Percentiles rank a stretch among this genome's conserved stretches.
phyloP scores from a whole-genome alignment of 2,888 invertebrate species.

The Anagyrus pseudococci region DNA sequence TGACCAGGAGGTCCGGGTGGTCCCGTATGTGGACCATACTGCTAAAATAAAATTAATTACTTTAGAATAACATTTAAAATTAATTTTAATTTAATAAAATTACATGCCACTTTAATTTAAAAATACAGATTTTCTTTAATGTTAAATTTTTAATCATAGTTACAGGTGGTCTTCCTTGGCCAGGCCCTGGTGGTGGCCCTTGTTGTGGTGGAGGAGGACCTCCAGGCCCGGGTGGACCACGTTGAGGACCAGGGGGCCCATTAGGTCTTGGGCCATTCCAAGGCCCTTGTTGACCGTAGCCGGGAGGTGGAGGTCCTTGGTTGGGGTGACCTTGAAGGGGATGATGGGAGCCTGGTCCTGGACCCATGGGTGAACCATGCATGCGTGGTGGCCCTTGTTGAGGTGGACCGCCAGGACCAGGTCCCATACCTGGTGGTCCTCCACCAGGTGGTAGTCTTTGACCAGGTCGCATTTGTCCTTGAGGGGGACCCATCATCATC shows the following conservation, averaged over 20 bases:
- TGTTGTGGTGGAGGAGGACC: constrained; percentile 69
- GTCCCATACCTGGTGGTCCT: constrained; percentile 61
- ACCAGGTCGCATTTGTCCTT: constrained; percentile 64
- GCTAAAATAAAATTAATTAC: constrained; percentile 50
- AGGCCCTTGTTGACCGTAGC: constrained; percentile 67
- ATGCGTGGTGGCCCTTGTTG: constrained; percentile 61
- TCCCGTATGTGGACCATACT: constrained; percentile 62
- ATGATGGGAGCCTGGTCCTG: constrained; percentile 68
- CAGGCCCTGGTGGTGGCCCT: constrained; percentile 58
- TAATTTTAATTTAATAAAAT: constrained; percentile 9
- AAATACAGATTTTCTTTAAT: too few relatives aligned
- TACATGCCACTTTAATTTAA: constrained; percentile 41
- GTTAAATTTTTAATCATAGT: constrained; percentile 62
- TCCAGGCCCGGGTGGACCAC: constrained; percentile 65
- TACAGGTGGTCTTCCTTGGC: constrained; percentile 63
- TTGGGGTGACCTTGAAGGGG: constrained; percentile 65
- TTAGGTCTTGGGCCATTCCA: constrained; percentile 69
- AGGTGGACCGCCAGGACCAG: constrained; percentile 66
- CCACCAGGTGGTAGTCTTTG: constrained; percentile 55
- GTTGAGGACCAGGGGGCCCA: constrained; percentile 66
- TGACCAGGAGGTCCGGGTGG: constrained; percentile 66
- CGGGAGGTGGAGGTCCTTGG: constrained; percentile 66
- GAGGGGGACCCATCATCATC: constrained; percentile 68
- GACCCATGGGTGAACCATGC: constrained; percentile 65
- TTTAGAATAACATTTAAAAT: not conserved